Base-by-base conservation (phyloP, 2,113 vertebrate genomes). In the Triplophysa tibetana region DNA sequence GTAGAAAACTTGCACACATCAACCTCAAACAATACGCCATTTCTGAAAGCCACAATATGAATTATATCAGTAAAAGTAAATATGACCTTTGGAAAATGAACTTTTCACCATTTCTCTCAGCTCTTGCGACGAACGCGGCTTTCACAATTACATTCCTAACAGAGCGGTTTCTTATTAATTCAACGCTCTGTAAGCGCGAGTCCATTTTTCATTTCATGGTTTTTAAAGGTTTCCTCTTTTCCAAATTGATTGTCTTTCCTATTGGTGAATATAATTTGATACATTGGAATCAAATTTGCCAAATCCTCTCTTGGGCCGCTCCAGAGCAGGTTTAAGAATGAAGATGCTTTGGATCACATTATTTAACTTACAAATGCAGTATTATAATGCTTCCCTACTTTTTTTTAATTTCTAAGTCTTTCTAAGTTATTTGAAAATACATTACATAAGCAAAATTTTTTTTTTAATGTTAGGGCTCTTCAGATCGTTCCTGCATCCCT, bases 121-220 rank as follows among this genome's bases (percentile, higher is more conserved):
- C 64, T 41, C 48, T 69, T 70, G 80, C 26, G 24, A 54, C 43
- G 41, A 62, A 62, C 52, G 43, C 17, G 48, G 63, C 48, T 63
- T 21, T 11, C 58, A 54, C 23, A 58, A 38, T 61, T 75, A 52
- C 43, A 66, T 78, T 84, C 7, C n/a, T 61, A 60, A 45, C 64
- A 63, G 67, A 78, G 48, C 1, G 8, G 50, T 56, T 70, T 67
- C 62, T 80, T 63, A 81, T 77, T 81, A 83, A 60, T 66, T 75
- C 16, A 19, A 23, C 70, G 68, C 19, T 70, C 29, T 24, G 65
- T 61, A 65, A 84, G 65, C 38, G 68, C 70, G 7, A 65, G 58
- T 14, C 60, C 41, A 48, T 75, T 75, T 83, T 88, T 77, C 56
- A 82, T 85, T 82, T 87, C 65, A 68, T 74, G 66, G 58, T 67